Evolutionary conservation across 2,797 vertebrate species (phyloP).

Genomic region (Rachycentron canadum): DNA sequence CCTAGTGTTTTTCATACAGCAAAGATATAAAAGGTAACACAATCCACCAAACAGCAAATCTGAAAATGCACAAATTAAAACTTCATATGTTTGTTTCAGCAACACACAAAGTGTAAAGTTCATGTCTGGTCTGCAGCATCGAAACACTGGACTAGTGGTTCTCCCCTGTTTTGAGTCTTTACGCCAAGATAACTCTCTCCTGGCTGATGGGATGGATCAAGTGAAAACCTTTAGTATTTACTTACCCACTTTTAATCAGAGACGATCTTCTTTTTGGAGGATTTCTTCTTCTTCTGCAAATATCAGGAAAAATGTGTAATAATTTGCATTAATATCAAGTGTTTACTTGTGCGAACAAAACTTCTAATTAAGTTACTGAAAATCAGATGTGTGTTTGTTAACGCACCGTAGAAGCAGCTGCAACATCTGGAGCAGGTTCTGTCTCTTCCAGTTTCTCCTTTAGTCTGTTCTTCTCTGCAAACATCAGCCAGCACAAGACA

Average conservation of each 20-base stretch:
- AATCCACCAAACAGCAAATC: no score
- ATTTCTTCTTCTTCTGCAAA: conserved; percentile 67
- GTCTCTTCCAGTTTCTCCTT: conserved; percentile 28
- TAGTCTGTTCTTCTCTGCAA: conserved; percentile 60
- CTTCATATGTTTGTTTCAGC: no score
- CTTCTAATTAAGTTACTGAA: no score
- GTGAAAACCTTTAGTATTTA: background rate
- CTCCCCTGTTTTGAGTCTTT: background rate
- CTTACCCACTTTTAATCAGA: conserved; percentile 44
- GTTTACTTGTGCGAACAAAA: no score
- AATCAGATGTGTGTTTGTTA: background rate
- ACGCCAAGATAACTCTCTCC: background rate
- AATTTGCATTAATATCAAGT: background rate
- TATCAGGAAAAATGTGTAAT: background rate
- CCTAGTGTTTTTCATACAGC: no score
- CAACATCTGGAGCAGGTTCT: conserved; percentile 11
- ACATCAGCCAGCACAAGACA: background rate
- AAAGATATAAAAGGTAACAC: no score
- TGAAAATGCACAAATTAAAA: no score
- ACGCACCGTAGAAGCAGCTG: conserved; percentile 36
- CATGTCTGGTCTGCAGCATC: no score
- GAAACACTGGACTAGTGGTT: no score
- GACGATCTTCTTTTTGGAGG: conserved; percentile 46
- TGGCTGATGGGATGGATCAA: no score
- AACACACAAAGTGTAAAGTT: no score